A percentile compares a stretch with the other conserved stretches of the same genome.
phyloP scores from a whole-genome alignment of 2,113 vertebrate species.

The Amphiprion percula region DNA sequence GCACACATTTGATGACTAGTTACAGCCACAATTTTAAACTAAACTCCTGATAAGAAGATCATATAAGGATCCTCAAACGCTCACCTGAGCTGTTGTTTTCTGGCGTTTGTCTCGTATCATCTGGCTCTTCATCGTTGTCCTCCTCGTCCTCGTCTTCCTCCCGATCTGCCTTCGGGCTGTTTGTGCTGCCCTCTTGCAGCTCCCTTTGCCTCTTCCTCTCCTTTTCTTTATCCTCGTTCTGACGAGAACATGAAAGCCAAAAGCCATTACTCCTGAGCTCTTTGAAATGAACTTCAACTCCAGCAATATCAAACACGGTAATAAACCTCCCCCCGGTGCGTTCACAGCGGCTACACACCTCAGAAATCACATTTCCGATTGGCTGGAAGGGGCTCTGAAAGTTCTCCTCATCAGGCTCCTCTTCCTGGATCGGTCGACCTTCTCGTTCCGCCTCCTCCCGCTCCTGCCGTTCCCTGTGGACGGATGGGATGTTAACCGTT shows the following conservation, averaged over 20 bases:
- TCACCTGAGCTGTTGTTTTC: conserved; percentile 85
- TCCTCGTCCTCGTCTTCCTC: conserved; percentile 85
- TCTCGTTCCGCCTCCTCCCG: conserved; percentile 85
- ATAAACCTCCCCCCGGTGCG: not conserved
- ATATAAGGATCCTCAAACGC: not conserved
- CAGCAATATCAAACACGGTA: not conserved
- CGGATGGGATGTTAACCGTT: conserved; percentile 20
- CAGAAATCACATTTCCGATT: conserved; percentile 86
- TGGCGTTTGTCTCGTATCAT: conserved; percentile 80
- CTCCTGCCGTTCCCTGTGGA: conserved; percentile 84
- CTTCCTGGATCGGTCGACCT: conserved; percentile 79
- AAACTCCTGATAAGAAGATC: no score
- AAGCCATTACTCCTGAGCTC: not conserved
- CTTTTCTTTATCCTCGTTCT: conserved; percentile 90
- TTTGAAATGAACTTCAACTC: not conserved
- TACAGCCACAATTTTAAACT: no score
- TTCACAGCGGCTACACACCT: conserved; percentile 80
- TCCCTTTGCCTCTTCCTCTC: conserved; percentile 80
- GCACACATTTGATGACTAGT: no score
- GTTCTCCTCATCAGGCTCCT: conserved; percentile 78
- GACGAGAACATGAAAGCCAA: not conserved
- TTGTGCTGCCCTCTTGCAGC: conserved; percentile 60
- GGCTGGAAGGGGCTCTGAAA: conserved; percentile 91
- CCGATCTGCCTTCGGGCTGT: conserved; percentile 53
- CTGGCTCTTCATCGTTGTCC: conserved; percentile 83